Base-by-base conservation (phyloP, 1,140 invertebrate species). In the Battus philenor region DNA sequence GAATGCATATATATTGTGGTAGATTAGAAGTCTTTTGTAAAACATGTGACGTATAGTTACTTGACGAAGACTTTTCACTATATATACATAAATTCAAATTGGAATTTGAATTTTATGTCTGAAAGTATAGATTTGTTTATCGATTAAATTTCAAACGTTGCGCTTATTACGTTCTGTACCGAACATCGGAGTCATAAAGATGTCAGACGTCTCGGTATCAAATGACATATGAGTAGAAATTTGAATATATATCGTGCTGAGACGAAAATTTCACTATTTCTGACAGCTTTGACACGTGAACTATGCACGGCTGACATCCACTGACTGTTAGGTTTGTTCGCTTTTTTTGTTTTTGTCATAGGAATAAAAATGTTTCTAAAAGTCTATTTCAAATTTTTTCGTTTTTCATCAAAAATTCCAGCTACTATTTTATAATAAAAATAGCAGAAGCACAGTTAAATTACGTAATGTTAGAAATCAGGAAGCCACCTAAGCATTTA, bases 181-280 rank as follows among this genome's bases (percentile, higher is more conserved):
- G 26, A 18, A n/a, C 9, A 1, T n/a, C 6, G 3, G 6, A 39
- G 54, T 69, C 57, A 77, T 76, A 59, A 77, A 79, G 78, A 78
- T 59, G 74, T 79, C 72, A 78, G 68, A 34, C 39, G 60, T 62
- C 59, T 61, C 44, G 50, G 61, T 77, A 78, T 68, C 71, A 52
- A 78, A 71, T 78, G 75, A 82, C 78, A 82, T 47, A 61, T 39
- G 62, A 57, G 62, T 65, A 56, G 56, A 55, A 62, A 77, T 75
- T 76, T 73, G 68, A 75, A 79, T 76, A 74, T n/a, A n/a, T 73
- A 74, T 78, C 73, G 63, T 77, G 73, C 68, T 73, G 73, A 68
- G 75, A 77, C 62, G 61, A 70, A 69, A n/a, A 68, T 78, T 79
- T 66, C 50, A 61, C 64, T 62, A 62, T 59, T 67, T 59, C 61